These are phyloP conservation scores for Yoshiicerus persimilis DNA, from an alignment of 1,140 invertebrate species.

Conservation along the genomic window DNA sequence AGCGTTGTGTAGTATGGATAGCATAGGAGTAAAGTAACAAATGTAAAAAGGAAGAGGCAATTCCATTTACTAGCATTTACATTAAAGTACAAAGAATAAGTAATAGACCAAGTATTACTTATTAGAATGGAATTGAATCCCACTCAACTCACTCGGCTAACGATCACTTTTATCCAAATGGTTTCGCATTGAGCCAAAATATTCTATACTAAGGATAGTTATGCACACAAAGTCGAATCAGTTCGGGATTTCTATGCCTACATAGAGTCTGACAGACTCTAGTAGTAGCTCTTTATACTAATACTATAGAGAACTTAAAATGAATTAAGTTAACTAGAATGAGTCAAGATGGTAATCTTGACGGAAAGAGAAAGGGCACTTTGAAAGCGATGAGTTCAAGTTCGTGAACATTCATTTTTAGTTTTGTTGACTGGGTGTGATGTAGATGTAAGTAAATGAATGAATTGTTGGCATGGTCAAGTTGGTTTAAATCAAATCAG, in stretches of 20 bases:
- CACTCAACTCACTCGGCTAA: background rate
- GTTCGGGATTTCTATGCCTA: background rate
- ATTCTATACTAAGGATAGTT: background rate
- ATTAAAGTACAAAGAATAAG: background rate
- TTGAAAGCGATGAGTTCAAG: slow-evolving; percentile 19
- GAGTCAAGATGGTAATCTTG: slow-evolving; percentile 16
- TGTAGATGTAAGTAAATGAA: background rate
- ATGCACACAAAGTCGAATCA: background rate
- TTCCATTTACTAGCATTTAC: background rate
- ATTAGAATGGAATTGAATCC: background rate
- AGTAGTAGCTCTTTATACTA: background rate
- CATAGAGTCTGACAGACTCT: background rate
- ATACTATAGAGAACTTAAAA: background rate
- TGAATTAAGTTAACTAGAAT: slow-evolving; percentile 1
- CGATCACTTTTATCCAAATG: background rate
- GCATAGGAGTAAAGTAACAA: background rate
- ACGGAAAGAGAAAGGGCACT: slow-evolving; percentile 15
- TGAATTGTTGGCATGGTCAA: background rate
- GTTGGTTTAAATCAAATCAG: background rate
- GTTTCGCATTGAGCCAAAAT: background rate
- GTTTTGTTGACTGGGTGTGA: background rate
- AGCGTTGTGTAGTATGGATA: too few relatives aligned
- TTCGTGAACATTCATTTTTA: slow-evolving; percentile 21
- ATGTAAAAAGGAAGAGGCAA: background rate
- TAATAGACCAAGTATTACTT: background rate